Conservation (phyloP, 2,113 vertebrate genomes). For the Carettochelys insculpta region DNA sequence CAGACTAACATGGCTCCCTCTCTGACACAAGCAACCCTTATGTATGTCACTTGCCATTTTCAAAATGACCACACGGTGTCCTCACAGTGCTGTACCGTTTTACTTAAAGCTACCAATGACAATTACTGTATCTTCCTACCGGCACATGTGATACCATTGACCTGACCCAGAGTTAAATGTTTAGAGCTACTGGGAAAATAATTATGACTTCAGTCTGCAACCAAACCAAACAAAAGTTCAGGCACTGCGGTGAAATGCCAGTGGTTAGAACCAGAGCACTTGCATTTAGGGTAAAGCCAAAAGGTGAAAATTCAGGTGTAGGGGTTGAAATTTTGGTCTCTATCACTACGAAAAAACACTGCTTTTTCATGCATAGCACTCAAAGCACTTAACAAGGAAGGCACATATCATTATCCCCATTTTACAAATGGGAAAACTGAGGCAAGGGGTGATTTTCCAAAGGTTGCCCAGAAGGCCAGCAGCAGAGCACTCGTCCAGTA, state of each 20-base stretch:
- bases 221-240: not conserved
- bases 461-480: not conserved
- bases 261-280: not conserved
- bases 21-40: not conserved
- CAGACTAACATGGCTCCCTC: too few relatives aligned
- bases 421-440: not conserved
- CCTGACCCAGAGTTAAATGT: not conserved
- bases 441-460: not conserved
- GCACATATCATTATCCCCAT: not conserved
- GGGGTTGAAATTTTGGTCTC: not conserved
- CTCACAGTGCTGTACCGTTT: conserved; percentile 43
- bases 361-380: not conserved
- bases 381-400: not conserved
- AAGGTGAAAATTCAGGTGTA: conserved; percentile 48
- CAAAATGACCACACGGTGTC: conserved; percentile 70
- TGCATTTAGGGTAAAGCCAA: not conserved
- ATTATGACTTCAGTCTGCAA: not conserved
- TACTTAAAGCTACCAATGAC: not conserved
- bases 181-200: not conserved
- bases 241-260: not conserved
- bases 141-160: not conserved
- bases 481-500: not conserved
- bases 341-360: not conserved
- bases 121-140: not conserved
- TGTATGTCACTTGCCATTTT: not conserved